These are phyloP conservation scores for Agelas oroides DNA, from an alignment of 37 sponge, comb jelly and placozoan genomes.

Conservation along the genomic window DNA sequence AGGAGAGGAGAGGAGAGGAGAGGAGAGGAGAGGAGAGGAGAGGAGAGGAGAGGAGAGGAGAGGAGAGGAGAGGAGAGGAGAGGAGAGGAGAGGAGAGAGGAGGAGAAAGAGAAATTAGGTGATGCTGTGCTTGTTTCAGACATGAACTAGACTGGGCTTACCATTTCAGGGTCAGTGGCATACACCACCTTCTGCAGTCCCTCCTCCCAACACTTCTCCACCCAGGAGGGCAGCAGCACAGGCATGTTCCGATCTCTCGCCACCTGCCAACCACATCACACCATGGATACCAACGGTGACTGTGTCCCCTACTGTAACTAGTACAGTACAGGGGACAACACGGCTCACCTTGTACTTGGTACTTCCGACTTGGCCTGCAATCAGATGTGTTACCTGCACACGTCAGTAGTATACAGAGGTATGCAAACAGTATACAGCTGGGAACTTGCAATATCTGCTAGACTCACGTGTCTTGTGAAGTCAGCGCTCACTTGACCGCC, in stretches of 20 bases:
- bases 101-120: background rate
- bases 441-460: slow-evolving; percentile 77
- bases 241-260: slow-evolving; percentile 75
- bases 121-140: background rate
- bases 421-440: too few relatives aligned
- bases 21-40: background rate
- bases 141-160: background rate
- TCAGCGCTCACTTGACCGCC: slow-evolving; percentile 69
- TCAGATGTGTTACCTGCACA: slow-evolving; percentile 76
- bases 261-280: slow-evolving; percentile 36
- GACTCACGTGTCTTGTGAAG: slow-evolving; percentile 68
- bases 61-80: background rate
- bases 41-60: background rate
- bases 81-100: background rate
- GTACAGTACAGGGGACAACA: too few relatives aligned
- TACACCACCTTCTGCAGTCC: slow-evolving; percentile 19
- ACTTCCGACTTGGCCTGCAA: slow-evolving; percentile 90
- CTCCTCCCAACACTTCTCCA: slow-evolving; percentile 68
- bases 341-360: slow-evolving; percentile 77
- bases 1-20: background rate
- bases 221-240: slow-evolving; percentile 84
- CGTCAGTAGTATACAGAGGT: background rate
- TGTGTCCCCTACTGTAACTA: too few relatives aligned
- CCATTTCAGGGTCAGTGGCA: slow-evolving; percentile 43
- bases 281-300: background rate